Conservation (phyloP, 2,113 vertebrate genomes). For the Peucedramus taeniatus region DNA sequence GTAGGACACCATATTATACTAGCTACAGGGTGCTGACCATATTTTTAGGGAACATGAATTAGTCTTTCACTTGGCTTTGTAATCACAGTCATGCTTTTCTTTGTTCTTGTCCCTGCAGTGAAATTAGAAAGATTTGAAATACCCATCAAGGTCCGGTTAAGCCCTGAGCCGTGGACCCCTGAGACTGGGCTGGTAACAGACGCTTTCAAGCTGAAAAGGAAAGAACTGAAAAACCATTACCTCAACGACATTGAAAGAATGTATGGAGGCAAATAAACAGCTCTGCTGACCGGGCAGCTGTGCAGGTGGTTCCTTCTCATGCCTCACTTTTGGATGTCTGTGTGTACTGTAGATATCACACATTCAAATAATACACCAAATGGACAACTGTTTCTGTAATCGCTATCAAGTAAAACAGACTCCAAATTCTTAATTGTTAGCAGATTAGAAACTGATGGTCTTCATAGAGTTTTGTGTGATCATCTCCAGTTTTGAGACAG, state of each 20-base stretch:
- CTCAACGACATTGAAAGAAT: slow-evolving; percentile 93
- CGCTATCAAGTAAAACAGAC: not conserved
- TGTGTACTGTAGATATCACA: slow-evolving; percentile 14
- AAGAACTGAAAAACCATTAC: slow-evolving; percentile 95
- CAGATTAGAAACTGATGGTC: not conserved
- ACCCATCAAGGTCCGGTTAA: slow-evolving; percentile 90
- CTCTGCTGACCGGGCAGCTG: not conserved
- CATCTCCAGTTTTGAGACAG: slow-evolving; percentile 14
- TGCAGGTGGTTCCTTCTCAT: slow-evolving; percentile 3
- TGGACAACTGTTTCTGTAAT: not conserved
- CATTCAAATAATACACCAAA: not conserved
- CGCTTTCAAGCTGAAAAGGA: slow-evolving; percentile 96
- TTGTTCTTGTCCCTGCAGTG: slow-evolving; percentile 71
- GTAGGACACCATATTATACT: not conserved
- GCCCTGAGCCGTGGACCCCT: slow-evolving; percentile 93
- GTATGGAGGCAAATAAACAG: slow-evolving; percentile 88
- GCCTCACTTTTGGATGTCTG: not conserved
- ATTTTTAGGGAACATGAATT: not conserved
- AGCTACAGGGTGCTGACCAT: not conserved
- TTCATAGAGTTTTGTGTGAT: not conserved
- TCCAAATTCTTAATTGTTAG: not conserved
- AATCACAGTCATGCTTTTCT: not conserved
- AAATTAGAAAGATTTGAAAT: slow-evolving; percentile 95
- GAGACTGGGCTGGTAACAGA: slow-evolving; percentile 97
- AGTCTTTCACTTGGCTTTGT: not conserved